These are phyloP conservation scores for Nymphalis c-album DNA, from an alignment of 2,888 invertebrate genomes.

Conservation along the genomic window DNA sequence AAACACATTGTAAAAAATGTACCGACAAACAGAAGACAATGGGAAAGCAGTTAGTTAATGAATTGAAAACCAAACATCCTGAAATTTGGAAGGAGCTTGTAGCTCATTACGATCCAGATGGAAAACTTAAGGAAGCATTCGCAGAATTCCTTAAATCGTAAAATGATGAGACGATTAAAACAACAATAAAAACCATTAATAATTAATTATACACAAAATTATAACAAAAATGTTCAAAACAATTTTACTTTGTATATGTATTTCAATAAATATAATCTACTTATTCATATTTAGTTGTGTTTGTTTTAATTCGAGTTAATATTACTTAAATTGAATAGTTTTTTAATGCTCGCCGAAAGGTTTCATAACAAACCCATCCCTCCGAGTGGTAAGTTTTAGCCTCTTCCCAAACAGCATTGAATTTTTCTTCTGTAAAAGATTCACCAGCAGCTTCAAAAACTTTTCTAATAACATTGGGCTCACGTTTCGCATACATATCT, in stretches of 20 bases:
- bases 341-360: conserved; percentile 65
- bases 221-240: no score
- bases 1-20: conserved; percentile 85
- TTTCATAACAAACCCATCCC: conserved; percentile 80
- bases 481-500: conserved; percentile 65
- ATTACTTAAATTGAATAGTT: conserved; percentile 35
- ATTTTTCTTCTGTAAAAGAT: conserved; percentile 70
- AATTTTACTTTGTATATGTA: neutral
- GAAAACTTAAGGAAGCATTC: conserved; percentile 74
- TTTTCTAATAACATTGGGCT: conserved; percentile 58
- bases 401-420: conserved; percentile 74
- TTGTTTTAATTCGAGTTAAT: conserved; percentile 26
- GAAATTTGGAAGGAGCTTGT: conserved; percentile 79
- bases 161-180: conserved; percentile 2
- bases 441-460: conserved; percentile 80
- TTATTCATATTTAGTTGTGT: neutral
- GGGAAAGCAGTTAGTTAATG: conserved; percentile 82
- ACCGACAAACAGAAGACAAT: conserved; percentile 84
- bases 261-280: neutral
- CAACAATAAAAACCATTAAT: neutral
- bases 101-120: conserved; percentile 82
- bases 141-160: conserved; percentile 58
- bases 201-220: neutral
- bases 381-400: conserved; percentile 74
- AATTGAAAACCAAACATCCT: conserved; percentile 79